A percentile compares a stretch with the other conserved stretches of the same genome.
Evolutionary conservation across 2,888 invertebrate species (phyloP).

Genomic region (Mimumesa dahlbomi): DNA sequence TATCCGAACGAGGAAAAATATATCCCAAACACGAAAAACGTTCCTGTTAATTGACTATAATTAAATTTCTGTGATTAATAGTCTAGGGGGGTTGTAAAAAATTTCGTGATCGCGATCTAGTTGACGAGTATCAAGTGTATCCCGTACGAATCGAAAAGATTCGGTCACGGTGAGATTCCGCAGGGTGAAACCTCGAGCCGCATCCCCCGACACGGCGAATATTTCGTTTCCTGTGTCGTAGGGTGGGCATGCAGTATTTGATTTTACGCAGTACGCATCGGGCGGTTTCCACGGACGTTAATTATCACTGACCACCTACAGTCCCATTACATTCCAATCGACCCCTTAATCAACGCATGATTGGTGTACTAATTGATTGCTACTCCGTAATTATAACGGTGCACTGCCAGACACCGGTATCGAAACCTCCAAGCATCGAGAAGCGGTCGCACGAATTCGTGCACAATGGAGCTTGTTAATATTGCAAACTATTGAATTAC

Average conservation of each 20-base stretch:
- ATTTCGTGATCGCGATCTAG: constrained; percentile 7
- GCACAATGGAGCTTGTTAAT: constrained; percentile 17
- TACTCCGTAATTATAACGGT: constrained; percentile 80
- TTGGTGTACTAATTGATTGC: constrained; percentile 80
- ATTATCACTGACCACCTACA: constrained; percentile 80
- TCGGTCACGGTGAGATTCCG: constrained; percentile 16
- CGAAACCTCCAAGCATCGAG: constrained; percentile 53
- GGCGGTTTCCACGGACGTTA: constrained; percentile 78
- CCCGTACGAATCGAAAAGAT: constrained; percentile 28
- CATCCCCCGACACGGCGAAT: constrained; percentile 65
- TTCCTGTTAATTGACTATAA: too few species aligned
- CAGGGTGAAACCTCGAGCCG: constrained; percentile 46
- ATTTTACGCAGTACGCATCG: constrained; percentile 78
- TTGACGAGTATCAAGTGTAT: constrained; percentile 37
- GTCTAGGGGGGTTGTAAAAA: too few species aligned
- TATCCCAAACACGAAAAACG: too few species aligned
- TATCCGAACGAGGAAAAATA: too few species aligned
- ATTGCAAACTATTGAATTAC: background rate
- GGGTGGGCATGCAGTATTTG: constrained; percentile 72
- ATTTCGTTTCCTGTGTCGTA: constrained; percentile 75
- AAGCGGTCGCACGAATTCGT: constrained; percentile 33
- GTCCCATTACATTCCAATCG: constrained; percentile 80
- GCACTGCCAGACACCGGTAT: constrained; percentile 69
- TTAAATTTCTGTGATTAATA: too few species aligned
- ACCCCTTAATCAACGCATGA: constrained; percentile 80